phyloP scores from a whole-genome alignment of 2,797 vertebrate genomes.

The Typhlichthys subterraneus region DNA sequence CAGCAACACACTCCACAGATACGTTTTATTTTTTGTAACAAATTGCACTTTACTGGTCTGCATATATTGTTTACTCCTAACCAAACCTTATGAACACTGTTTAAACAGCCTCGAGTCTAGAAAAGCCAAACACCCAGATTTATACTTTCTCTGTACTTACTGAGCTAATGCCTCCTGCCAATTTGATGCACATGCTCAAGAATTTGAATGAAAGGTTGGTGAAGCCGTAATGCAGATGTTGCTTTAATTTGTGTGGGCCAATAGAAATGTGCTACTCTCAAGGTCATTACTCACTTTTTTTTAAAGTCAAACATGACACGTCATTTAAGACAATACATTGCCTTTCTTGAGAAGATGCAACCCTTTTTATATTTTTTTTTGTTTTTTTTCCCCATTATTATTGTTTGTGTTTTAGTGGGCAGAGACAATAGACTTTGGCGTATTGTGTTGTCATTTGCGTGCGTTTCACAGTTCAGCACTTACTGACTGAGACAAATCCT shows the following conservation, averaged over 20 bases:
- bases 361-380: slow-evolving; percentile 22
- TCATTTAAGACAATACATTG: slow-evolving; percentile 34
- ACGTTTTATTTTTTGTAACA: too few species aligned
- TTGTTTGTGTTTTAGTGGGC: slow-evolving; percentile 6
- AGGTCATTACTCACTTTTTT: slow-evolving; percentile 25
- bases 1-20: too few species aligned
- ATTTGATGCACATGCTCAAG: not conserved
- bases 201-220: slow-evolving; percentile 3
- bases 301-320: slow-evolving; percentile 17
- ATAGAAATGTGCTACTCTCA: slow-evolving; percentile 3
- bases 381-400: slow-evolving; percentile 10
- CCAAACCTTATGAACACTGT: too few species aligned
- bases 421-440: slow-evolving; percentile 65
- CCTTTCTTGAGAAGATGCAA: slow-evolving; percentile 22
- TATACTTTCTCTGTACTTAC: not conserved
- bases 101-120: too few species aligned
- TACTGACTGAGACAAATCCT: slow-evolving; percentile 75
- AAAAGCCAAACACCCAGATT: slow-evolving; percentile 1
- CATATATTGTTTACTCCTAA: too few species aligned
- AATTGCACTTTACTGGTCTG: too few species aligned
- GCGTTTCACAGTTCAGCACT: slow-evolving; percentile 64
- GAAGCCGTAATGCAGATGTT: not conserved
- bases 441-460: slow-evolving; percentile 70
- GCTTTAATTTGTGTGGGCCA: slow-evolving; percentile 15
- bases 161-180: slow-evolving; percentile 4